Evolutionary conservation across 1,140 invertebrate genomes (phyloP), one percentile per base, ranked within the genome.

Genomic region (Drosophila melanica): DNA sequence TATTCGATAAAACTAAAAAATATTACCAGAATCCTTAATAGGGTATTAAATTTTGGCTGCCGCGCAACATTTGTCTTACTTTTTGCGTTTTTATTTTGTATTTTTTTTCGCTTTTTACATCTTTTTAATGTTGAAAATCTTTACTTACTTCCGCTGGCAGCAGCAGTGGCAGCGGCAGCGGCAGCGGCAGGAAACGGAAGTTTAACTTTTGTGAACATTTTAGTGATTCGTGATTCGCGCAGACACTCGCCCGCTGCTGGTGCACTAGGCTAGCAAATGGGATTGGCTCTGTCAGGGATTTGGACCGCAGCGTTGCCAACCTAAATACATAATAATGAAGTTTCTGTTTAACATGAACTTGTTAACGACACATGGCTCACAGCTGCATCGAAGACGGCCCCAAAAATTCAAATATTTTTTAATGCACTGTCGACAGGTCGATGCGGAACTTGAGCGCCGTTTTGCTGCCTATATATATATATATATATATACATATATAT

Each of bases 101-200:
- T 41, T 54, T 20, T 12, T 3, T 14, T 45, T 62, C 44, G 68
- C 73, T 66, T 63, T 48, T 80, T 89, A 89, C 84, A 89, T 89
- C 80, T 89, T 87, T 89, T 89, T 90, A 89, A 90, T 90, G 84
- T 84, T 84, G 85, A 90, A 89, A 87, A 90, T 85, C 84, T 90
- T 89, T 89, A 80, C 84, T 84, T 73, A 80, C 84, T 89, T 89
- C 84, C 84, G 85, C 41, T 73, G 74, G 72, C 68, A 67, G 48
- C 23, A 12, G 41, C 77, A 58, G 55, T 66, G 59, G 75, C 77
- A 60, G 79, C 9, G 27, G 27, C 23, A 33, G 30, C 7, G 30
- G 30, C 33, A 35, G 50, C 76, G 67, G 62, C 82, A 86, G 84
- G 84, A 89, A 89, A 57, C 84, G 84, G 84, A 89, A 89, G 84